Conservation (phyloP, 23 tunicate species). For the Trididemnum clinides region DNA sequence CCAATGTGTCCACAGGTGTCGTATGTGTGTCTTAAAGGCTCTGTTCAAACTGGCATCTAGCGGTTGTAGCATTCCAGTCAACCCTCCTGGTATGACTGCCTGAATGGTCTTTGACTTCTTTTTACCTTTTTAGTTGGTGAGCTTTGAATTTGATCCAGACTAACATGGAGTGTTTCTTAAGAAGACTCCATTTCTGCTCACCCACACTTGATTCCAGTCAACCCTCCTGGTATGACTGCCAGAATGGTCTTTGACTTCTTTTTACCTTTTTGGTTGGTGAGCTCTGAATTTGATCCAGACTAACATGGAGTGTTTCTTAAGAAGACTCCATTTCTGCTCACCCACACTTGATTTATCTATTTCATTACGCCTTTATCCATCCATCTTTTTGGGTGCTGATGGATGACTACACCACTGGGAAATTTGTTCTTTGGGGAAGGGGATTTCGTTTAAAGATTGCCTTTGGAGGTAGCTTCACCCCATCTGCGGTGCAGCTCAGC, state of each 20-base stretch:
- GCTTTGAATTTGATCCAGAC: slow-evolving; percentile 38
- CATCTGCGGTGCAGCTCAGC: slow-evolving; percentile 16
- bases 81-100: slow-evolving; percentile 1
- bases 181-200: slow-evolving; percentile 33
- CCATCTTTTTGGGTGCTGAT: slow-evolving; percentile 52
- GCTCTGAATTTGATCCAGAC: slow-evolving; percentile 39
- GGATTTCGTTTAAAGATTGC: slow-evolving; percentile 12
- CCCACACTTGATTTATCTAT: slow-evolving; percentile 35
- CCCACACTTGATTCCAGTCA: slow-evolving; percentile 35
- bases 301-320: slow-evolving; percentile 3
- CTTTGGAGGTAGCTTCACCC: slow-evolving; percentile 11
- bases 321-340: slow-evolving; percentile 33
- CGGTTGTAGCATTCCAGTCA: slow-evolving; percentile 1
- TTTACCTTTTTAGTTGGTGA: slow-evolving; percentile 19
- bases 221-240: too few species aligned
- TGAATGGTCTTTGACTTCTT: background rate
- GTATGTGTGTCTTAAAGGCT: slow-evolving; percentile 7
- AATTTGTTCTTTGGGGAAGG: slow-evolving; percentile 31
- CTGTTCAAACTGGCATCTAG: slow-evolving; percentile 8
- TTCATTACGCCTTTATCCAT: slow-evolving; percentile 34
- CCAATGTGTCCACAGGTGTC: slow-evolving; percentile 12
- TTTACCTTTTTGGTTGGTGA: slow-evolving; percentile 25
- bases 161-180: slow-evolving; percentile 3
- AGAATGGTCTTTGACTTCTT: too few species aligned
- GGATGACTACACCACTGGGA: slow-evolving; percentile 36